These are phyloP conservation scores for Drosophila kambysellisi DNA, from an alignment of 2,888 invertebrate species.

Conservation along the genomic window DNA sequence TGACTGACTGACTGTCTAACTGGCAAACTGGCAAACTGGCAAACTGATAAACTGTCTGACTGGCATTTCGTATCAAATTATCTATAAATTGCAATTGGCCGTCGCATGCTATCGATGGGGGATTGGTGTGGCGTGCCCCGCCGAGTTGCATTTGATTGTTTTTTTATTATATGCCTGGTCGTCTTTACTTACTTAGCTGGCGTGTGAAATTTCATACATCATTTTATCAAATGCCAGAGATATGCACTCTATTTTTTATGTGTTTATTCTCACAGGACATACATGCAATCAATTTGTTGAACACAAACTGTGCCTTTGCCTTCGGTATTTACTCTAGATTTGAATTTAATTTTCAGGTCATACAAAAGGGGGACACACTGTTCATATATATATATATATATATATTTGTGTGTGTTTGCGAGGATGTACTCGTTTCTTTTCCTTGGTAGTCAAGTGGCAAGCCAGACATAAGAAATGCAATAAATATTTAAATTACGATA, in stretches of 20 bases:
- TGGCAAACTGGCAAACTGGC: constrained; percentile 24
- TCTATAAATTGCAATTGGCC: constrained; percentile 70
- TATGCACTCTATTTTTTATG: constrained; percentile 12
- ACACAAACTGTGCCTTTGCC: constrained; percentile 49
- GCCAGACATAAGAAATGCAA: constrained; percentile 73
- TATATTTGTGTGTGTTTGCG: constrained; percentile 19
- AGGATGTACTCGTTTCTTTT: constrained; percentile 42
- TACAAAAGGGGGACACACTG: constrained; percentile 54
- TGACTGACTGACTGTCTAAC: constrained; percentile 10
- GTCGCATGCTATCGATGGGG: constrained; percentile 63
- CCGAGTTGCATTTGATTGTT: constrained; percentile 63
- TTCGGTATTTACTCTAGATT: constrained; percentile 70
- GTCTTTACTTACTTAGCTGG: constrained; percentile 1
- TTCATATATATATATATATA: constrained; percentile 13
- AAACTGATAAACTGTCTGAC: constrained; percentile 29
- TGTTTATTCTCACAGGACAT: constrained; percentile 24
- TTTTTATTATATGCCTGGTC: constrained; percentile 38
- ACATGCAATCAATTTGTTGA: constrained; percentile 72
- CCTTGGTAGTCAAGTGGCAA: constrained; percentile 61
- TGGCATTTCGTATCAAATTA: constrained; percentile 71
- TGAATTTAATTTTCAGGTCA: constrained; percentile 82
- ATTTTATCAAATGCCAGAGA: constrained; percentile 45
- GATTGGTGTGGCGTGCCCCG: constrained; percentile 44
- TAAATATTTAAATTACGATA: constrained; percentile 78
- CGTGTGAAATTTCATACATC: constrained; percentile 65